phyloP scores from a whole-genome alignment of 2,797 vertebrate genomes.

The Glossophaga mutica region DNA sequence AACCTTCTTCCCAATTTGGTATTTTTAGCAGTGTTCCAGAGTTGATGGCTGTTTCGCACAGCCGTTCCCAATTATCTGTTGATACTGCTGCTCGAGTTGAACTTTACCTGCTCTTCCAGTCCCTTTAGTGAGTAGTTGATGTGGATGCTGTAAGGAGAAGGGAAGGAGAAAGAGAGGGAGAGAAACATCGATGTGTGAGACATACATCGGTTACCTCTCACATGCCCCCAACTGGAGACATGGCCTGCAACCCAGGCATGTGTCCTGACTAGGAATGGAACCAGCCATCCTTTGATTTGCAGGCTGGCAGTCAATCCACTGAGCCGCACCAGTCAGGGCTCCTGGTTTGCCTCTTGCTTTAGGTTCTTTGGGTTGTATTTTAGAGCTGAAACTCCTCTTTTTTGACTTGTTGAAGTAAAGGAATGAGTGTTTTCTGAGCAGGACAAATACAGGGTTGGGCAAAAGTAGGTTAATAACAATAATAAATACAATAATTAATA shows the following conservation, averaged over 20 bases:
- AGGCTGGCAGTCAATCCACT: too few species aligned
- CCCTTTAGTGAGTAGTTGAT: not conserved
- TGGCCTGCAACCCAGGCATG: too few species aligned
- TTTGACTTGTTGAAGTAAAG: constrained; percentile 7
- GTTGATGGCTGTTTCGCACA: not conserved
- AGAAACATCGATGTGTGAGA: too few species aligned
- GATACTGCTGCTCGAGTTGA: not conserved
- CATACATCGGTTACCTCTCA: too few species aligned
- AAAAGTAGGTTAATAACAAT: not conserved
- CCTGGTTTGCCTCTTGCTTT: not conserved
- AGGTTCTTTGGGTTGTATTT: not conserved
- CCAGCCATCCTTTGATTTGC: too few species aligned
- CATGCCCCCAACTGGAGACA: too few species aligned
- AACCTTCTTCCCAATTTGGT: not conserved
- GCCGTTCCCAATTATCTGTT: not conserved
- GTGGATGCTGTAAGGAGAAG: not conserved
- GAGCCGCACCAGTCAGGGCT: not conserved
- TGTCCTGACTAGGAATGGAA: too few species aligned
- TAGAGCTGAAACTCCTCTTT: not conserved
- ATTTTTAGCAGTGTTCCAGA: not conserved
- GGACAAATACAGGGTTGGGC: not conserved
- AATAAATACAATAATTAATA: not conserved
- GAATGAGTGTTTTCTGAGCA: not conserved
- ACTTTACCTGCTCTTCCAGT: not conserved
- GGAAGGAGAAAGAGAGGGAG: too few species aligned